A percentile compares a stretch with the other conserved stretches of the same genome.
These are phyloP conservation scores for Perca fluviatilis DNA, from an alignment of 2,113 vertebrate species.

Conservation along the genomic window DNA sequence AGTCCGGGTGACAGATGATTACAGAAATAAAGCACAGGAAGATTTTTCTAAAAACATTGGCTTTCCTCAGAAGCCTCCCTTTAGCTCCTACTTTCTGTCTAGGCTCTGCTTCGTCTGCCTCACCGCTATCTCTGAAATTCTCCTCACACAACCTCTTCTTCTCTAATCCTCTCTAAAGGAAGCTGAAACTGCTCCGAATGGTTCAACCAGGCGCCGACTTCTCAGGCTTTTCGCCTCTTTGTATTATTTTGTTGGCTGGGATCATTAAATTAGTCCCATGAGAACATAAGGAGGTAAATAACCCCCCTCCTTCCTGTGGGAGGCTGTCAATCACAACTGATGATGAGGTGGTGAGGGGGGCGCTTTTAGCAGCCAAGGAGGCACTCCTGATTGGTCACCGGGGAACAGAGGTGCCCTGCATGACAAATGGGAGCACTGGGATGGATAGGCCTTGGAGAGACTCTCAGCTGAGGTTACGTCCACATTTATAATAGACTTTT, in stretches of 20 bases:
- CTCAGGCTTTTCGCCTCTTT: conserved; percentile 76
- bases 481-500: conserved; percentile 61
- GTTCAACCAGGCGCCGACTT: conserved; percentile 74
- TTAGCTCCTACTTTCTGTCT: conserved; percentile 66
- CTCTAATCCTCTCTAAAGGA: conserved; percentile 77
- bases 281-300: conserved; percentile 80
- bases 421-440: conserved; percentile 67
- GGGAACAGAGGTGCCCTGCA: conserved; percentile 70
- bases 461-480: conserved; percentile 57
- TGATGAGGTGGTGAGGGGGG: conserved; percentile 68
- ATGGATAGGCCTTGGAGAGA: conserved; percentile 57
- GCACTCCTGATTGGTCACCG: conserved; percentile 77
- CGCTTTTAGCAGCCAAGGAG: conserved; percentile 63
- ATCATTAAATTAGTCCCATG: conserved; percentile 82
- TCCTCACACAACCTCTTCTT: conserved; percentile 73
- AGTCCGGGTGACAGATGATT: conserved; percentile 66
- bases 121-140: conserved; percentile 76
- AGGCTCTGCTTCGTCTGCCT: conserved; percentile 67
- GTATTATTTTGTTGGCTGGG: conserved; percentile 79
- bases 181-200: conserved; percentile 77
- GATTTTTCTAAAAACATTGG: conserved; percentile 58
- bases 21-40: conserved; percentile 58
- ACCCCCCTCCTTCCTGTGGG: conserved; percentile 70
- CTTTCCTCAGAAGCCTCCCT: conserved; percentile 69
- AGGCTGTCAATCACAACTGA: conserved; percentile 81